Evolutionary conservation across 2,113 vertebrate species (phyloP).

Genomic region (Pseudolaguvia tuberculata): DNA sequence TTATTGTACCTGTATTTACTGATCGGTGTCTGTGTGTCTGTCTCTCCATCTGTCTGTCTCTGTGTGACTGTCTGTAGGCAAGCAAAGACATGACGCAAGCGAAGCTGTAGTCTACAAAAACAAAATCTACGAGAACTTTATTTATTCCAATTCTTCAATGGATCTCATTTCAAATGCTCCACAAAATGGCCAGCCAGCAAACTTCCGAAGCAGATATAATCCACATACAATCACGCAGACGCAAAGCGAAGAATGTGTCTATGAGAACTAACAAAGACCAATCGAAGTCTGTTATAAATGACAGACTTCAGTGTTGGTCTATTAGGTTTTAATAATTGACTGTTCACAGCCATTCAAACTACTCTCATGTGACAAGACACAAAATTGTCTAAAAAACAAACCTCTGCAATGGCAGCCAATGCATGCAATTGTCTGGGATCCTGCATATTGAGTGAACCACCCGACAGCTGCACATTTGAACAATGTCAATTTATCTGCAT

Average conservation of each 20-base stretch:
- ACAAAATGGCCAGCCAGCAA: background rate
- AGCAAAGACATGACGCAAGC: background rate
- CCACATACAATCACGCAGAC: background rate
- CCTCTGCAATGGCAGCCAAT: too few relatives aligned
- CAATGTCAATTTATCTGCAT: too few relatives aligned
- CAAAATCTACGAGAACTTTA: conserved; percentile 52
- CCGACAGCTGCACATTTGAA: too few relatives aligned
- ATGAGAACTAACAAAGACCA: conserved; percentile 44
- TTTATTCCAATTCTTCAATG: conserved; percentile 3
- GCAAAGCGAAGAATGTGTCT: conserved; percentile 42
- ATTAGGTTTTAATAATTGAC: too few relatives aligned
- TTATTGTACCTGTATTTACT: background rate
- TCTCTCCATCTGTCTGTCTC: conserved; percentile 5
- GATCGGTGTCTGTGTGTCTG: background rate
- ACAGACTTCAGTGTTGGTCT: background rate
- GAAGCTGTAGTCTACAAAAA: conserved; percentile 36
- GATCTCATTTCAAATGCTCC: background rate
- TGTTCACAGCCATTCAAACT: too few relatives aligned
- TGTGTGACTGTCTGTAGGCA: conserved; percentile 35
- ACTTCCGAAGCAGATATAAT: background rate
- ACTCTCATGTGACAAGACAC: too few relatives aligned
- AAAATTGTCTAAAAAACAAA: background rate
- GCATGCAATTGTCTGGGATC: too few relatives aligned
- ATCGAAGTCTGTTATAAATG: background rate
- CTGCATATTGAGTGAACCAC: too few relatives aligned